phyloP scores from a whole-genome alignment of 2,888 invertebrate species.

The Helicoverpa assulta region DNA sequence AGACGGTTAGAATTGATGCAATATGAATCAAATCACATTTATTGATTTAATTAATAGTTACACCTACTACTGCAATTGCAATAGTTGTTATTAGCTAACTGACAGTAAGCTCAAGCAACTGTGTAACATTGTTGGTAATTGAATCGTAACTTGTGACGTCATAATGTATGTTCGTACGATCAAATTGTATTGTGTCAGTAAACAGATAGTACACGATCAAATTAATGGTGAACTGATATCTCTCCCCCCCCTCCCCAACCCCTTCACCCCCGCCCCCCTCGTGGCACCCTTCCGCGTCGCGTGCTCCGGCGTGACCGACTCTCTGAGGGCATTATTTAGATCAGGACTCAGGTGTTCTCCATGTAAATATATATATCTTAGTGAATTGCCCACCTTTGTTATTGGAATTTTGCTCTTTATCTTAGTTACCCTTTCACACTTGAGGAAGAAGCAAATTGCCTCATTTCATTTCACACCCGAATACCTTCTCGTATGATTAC shows the following conservation, averaged over 20 bases:
- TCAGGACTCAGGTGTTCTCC: not conserved
- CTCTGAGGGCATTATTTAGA: conserved; percentile 8
- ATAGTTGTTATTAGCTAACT: too few relatives aligned
- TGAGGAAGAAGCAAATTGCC: not conserved
- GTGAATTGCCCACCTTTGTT: not conserved
- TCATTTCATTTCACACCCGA: too few relatives aligned
- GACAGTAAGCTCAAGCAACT: not conserved
- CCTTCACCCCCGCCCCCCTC: too few relatives aligned
- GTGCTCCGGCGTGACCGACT: conserved; percentile 11
- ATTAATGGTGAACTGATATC: conserved; percentile 31
- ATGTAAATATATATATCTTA: not conserved
- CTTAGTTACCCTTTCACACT: not conserved
- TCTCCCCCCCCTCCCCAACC: not conserved
- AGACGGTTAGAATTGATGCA: too few relatives aligned
- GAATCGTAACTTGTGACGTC: conserved; percentile 1
- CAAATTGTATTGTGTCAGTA: conserved; percentile 13
- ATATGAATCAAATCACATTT: too few relatives aligned
- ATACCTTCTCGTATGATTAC: not conserved
- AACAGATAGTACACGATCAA: conserved; percentile 20
- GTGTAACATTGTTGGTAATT: not conserved
- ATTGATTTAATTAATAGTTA: too few relatives aligned
- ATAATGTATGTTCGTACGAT: not conserved
- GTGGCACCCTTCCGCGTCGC: not conserved
- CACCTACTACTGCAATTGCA: too few relatives aligned
- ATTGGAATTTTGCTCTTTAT: not conserved